These are phyloP conservation scores for Teleiodes luculella DNA, from an alignment of 2,888 invertebrate species.

Conservation along the genomic window DNA sequence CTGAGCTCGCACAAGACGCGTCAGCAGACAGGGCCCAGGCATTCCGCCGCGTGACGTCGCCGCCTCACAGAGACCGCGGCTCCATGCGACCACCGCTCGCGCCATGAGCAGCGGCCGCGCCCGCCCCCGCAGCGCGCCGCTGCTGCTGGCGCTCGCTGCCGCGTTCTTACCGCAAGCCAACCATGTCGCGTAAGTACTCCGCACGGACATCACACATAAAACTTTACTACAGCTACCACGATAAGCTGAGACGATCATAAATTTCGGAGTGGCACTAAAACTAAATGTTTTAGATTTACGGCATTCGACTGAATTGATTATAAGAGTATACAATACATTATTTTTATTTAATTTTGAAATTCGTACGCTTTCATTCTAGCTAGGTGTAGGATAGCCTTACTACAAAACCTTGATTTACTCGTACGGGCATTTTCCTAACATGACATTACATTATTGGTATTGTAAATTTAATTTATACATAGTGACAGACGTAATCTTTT, in stretches of 20 bases:
- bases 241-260: slow-evolving; percentile 39
- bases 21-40: slow-evolving; percentile 45
- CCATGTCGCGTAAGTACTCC: slow-evolving; percentile 80
- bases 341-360: too few relatives aligned
- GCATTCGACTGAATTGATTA: slow-evolving; percentile 22
- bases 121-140: slow-evolving; percentile 80
- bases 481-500: too few relatives aligned
- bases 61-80: slow-evolving; percentile 36
- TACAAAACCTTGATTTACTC: too few relatives aligned
- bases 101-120: slow-evolving; percentile 75
- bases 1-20: slow-evolving; percentile 44
- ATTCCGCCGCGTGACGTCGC: slow-evolving; percentile 56
- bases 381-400: too few relatives aligned
- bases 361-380: too few relatives aligned
- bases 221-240: slow-evolving; percentile 28
- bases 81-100: slow-evolving; percentile 66
- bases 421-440: too few relatives aligned
- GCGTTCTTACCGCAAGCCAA: slow-evolving; percentile 78
- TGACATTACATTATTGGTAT: too few relatives aligned
- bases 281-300: slow-evolving; percentile 41
- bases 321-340: too few relatives aligned
- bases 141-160: slow-evolving; percentile 80
- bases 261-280: slow-evolving; percentile 38
- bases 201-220: slow-evolving; percentile 19
- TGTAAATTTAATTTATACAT: too few relatives aligned